phyloP scores from a whole-genome alignment of 2,113 vertebrate species.

The Burhinus bistriatus region DNA sequence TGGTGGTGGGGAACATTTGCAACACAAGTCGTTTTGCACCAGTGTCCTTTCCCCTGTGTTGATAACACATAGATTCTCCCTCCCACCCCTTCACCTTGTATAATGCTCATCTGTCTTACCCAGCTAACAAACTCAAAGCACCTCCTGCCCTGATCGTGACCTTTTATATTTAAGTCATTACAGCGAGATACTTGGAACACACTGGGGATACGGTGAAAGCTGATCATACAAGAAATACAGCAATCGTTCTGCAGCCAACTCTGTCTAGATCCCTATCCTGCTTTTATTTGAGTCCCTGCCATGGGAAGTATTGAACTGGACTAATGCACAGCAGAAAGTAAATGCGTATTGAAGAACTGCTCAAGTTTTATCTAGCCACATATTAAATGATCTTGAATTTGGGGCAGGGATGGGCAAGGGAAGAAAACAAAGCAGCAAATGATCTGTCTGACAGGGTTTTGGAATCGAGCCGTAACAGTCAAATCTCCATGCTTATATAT shows the following conservation, averaged over 20 bases:
- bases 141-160: not conserved
- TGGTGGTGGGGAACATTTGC: not conserved
- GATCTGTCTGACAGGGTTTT: slow-evolving; percentile 24
- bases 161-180: slow-evolving; percentile 53
- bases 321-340: slow-evolving; percentile 50
- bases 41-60: not conserved
- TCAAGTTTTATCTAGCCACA: slow-evolving; percentile 31
- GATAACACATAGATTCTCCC: not conserved
- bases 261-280: not conserved
- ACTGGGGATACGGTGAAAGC: slow-evolving; percentile 24
- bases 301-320: not conserved
- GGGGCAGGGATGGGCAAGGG: slow-evolving; percentile 30
- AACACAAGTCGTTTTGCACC: not conserved
- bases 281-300: not conserved
- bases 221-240: not conserved
- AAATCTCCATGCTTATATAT: not conserved
- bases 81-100: not conserved
- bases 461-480: not conserved
- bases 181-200: not conserved
- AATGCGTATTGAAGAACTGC: slow-evolving; percentile 23
- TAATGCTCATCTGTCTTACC: not conserved
- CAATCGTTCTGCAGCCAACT: not conserved
- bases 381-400: slow-evolving; percentile 54
- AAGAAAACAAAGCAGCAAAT: slow-evolving; percentile 25
- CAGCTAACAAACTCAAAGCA: slow-evolving; percentile 39